Evolutionary conservation across 2,888 invertebrate genomes (phyloP), one percentile per base, ranked within the genome.

Genomic region (Drosophila hamatofila): DNA sequence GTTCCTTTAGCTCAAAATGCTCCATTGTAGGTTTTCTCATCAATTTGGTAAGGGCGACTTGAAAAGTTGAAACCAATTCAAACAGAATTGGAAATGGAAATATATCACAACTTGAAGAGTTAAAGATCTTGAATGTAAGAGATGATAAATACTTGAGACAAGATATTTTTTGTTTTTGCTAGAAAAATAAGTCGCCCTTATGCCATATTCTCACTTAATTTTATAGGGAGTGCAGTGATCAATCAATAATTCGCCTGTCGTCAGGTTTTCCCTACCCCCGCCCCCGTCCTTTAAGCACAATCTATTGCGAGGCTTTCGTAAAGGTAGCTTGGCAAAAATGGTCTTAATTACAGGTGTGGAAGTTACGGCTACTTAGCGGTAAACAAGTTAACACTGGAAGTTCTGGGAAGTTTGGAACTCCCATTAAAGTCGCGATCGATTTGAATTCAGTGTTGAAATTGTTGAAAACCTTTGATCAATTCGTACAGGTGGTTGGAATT

Each of bases 401-500:
- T 75, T 72, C 67, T 25, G 68, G 62, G 51, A 7, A 63, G 65
- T 71, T 73, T 69, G 33, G 54, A 71, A 69, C 58, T 67, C 58
- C 62, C 76, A 49, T 37, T 61, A 65, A 79, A 80, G 81, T 81
- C 77, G 86, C 79, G 90, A 84, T 87, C 89, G 89, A 88, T 85
- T 85, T 90, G 87, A 89, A 91, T 90, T 83, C 90, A 90, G 78
- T 84, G 39, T 60, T 30, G 33, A 30, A 63, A 60, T 78, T 74
- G 77, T 66, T 64, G 70, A 76, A 70, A 70, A 75, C 71, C 75
- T 71, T 72, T 72, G 54, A 61, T 74, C 67, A 62, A 73, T 74
- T 65, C 80, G 65, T 68, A 75, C 79, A 80, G 88, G 90, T 89
- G 91, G 87, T 91, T 91, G 91, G 91, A 91, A 91, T 90, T 91